Evolutionary conservation across 2,888 invertebrate genomes (phyloP), one percentile per base, ranked within the genome.

Genomic region (Metopia argyrocephala): DNA sequence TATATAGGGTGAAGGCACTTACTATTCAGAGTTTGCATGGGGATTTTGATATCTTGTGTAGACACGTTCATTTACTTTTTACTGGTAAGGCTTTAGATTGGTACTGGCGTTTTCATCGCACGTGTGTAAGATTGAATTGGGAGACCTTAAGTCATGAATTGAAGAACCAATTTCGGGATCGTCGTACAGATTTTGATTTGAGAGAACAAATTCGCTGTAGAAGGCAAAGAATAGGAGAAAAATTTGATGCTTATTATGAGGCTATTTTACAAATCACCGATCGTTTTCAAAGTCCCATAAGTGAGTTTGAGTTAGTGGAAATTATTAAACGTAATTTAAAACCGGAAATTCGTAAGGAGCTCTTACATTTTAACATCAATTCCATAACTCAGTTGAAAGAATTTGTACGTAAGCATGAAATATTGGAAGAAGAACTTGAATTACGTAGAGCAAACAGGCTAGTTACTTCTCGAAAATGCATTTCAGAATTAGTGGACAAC

Each of bases 61-160:
- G 28, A 28, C 28, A 28, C 28, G 6, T 28, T 28, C 28, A 28
- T 15, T 23, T 66, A 7, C 18, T 66, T n/a, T 66, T 66, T 28
- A 27, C 23, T n/a, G 65, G 31, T 12, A 66, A 66, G 38, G 65
- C 65, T 3, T 45, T 68, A 23, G 68, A 68, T n/a, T 68, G 56
- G 56, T 68, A 45, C 25, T 68, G 68, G 68, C 38, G 56, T 4
- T 68, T 68, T 21, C 70, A 71, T 48, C 20, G 61, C 12, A 52
- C 61, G 1, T 12, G n/a, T 4, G 18, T 12, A n/a, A 28, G 46
- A 4, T 69, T 69, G 3, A 46, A 69, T 46, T 69, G 68, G 68
- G 68, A 69, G 6, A 45, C 45, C 1, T 12, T 68, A 3, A 56
- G 56, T 25, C n/a, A 5, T 2, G 68, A 56, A 68, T 6, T 68